These are phyloP conservation scores for Muscicapa comitata DNA, from an alignment of 2,797 vertebrate genomes.

Conservation along the genomic window DNA sequence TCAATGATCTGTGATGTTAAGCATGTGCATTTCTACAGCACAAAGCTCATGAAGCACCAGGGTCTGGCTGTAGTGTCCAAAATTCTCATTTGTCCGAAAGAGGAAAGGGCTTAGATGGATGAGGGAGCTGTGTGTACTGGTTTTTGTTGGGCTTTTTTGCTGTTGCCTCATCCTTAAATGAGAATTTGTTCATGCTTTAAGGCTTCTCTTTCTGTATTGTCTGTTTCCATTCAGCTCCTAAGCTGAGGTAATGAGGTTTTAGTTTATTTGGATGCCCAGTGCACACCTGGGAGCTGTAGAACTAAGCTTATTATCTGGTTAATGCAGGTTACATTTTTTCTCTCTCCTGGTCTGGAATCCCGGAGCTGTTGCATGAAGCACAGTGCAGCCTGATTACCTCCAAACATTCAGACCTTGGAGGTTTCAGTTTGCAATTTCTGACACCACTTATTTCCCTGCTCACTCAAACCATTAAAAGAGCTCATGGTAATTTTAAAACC, in stretches of 20 bases:
- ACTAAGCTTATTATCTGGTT: neutral
- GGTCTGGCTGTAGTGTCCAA: neutral
- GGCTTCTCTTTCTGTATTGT: neutral
- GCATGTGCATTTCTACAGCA: neutral
- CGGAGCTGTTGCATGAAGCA: neutral
- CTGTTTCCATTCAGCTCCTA: neutral
- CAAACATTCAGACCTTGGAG: neutral
- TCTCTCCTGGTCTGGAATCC: neutral
- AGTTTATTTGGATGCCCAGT: neutral
- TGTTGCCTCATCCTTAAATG: neutral
- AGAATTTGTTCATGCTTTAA: neutral
- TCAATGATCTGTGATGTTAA: neutral
- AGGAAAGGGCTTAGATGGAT: neutral
- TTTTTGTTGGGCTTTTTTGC: neutral
- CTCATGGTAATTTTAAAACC: neutral
- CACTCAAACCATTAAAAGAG: neutral
- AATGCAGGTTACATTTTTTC: neutral
- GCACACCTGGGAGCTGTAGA: neutral
- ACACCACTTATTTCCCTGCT: neutral
- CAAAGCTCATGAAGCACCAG: neutral
- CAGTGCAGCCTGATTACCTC: neutral
- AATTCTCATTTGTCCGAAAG: neutral
- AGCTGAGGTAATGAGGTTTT: neutral
- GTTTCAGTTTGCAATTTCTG: neutral
- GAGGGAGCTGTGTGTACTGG: fast-evolving